Base-by-base conservation (phyloP, 2,888 invertebrate species). In the Ormyrus labotus region DNA sequence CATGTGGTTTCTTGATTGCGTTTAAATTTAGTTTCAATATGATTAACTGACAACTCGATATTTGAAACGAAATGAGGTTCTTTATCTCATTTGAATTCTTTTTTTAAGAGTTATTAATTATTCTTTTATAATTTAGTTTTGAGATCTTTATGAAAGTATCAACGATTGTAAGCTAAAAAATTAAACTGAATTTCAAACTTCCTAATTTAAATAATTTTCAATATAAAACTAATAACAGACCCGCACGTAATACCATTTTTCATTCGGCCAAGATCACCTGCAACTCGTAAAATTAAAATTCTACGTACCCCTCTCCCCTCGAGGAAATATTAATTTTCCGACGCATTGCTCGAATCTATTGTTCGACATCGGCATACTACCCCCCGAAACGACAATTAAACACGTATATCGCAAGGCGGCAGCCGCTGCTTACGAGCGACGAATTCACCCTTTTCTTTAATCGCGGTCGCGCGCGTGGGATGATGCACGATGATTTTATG, bases 401-500 rank as follows among this genome's bases (percentile, higher is more conserved):
- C 69, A 34, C 63, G 76, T 68, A 71, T 68, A 71, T 50, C 71
- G 34, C 34, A 19, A 11, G 10, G 19, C n/a, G n/a, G 63, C 7
- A 8, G 8, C 47, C 55, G 5, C 47, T 45, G 34, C 61, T 11
- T 19, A 13, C 13, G 67, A 13, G 53, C 50, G 47, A 58, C 34
- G 13, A 50, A 68, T 78, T 78, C 78, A 82, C 82, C 80, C 80
- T 82, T 80, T 82, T 68, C 63, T 60, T 53, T 57, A 63, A 79
- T 68, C 34, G 11, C 47, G 3, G 5, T 34, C 9, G 53, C 61
- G 53, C 61, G 74, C 65, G 73, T 47, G 68, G 65, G 65, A 82
- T 83, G 80, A 83, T 81, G 55, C 80, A 81, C 78, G 83, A 77
- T 71, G 71, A 80, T 81, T 83, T 77, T 83, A 81, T 83, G 83